Evolutionary conservation across 2,797 vertebrate genomes (phyloP).

Genomic region (Allobates femoralis): DNA sequence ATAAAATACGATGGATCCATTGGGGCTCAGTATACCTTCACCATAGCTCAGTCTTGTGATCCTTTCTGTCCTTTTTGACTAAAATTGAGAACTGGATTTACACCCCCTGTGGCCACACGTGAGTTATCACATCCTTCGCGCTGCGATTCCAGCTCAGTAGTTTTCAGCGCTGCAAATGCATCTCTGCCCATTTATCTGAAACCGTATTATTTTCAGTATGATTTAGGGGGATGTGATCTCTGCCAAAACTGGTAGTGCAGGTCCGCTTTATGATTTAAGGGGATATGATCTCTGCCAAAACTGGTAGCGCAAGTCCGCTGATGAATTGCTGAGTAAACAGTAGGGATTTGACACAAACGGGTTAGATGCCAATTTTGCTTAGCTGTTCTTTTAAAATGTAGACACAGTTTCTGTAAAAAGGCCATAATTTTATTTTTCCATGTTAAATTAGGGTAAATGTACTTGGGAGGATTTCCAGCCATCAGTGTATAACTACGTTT

Average conservation of each 20-base stretch:
- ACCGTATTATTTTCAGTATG: slow-evolving; percentile 13
- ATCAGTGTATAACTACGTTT: neutral
- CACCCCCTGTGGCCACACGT: neutral
- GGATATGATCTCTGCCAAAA: too few species aligned
- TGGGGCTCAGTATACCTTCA: neutral
- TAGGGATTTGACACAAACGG: slow-evolving; percentile 23
- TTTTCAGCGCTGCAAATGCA: slow-evolving; percentile 10
- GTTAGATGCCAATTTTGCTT: slow-evolving; percentile 15
- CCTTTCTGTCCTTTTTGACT: neutral
- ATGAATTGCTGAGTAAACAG: slow-evolving; percentile 49
- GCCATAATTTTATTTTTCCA: neutral
- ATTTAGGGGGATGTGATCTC: neutral
- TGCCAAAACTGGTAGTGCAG: slow-evolving; percentile 19
- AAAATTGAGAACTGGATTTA: neutral
- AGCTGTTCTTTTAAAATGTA: slow-evolving; percentile 16
- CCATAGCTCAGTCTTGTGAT: neutral
- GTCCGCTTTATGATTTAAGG: too few species aligned
- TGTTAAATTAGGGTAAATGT: neutral
- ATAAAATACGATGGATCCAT: too few species aligned
- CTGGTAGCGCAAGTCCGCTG: neutral
- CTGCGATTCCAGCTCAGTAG: slow-evolving; percentile 12
- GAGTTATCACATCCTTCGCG: slow-evolving; percentile 14
- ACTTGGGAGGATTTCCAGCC: neutral
- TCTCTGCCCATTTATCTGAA: neutral
- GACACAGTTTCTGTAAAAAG: slow-evolving; percentile 15